Evolutionary conservation across 2,113 vertebrate genomes (phyloP), one percentile per base, ranked within the genome.

Genomic region (Coregonus clupeaformis): DNA sequence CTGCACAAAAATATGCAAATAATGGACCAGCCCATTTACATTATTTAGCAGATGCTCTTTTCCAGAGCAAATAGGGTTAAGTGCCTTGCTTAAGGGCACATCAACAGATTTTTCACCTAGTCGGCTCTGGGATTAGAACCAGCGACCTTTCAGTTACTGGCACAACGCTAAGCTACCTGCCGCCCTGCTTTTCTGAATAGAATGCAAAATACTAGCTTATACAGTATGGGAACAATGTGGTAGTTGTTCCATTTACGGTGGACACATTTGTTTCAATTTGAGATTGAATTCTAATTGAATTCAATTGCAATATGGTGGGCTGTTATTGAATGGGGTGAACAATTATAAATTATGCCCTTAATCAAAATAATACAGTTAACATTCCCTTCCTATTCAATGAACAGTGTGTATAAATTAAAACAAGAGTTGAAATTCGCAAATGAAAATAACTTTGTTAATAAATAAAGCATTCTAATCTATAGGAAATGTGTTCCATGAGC

Each of bases 371-470:
- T 55, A 52, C 0, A 29, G 20, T 72, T 73, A 6, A 32, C 62
- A 1, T 73, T 78, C 12, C 42, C 13, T 69, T 75, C 80, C 13
- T 69, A 77, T 70, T 77, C 71, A 78, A 74, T 85, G 79, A 82
- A 79, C 74, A 63, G 73, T 63, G 47, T 18, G 18, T 75, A 2
- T 60, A 24, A 65, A 65, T 65, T 25, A 65, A 29, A 62, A 62
- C 16, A 65, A 52, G 52, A 70, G 57, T 68, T 79, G 49, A 60
- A 22, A 29, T 73, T 77, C 30, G 66, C 45, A 78, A 77, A 78
- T 77, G 11, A 68, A 11, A 78, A 71, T 29, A 65, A 1, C 69
- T 64, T 60, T 69, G 59, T 69, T 72, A 68, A 68, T 75, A 57
- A n/a, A 22, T 60, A 42, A 42, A 42, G 36, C 36, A 22, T 60